Percentiles rank a stretch among this genome's conserved stretches.
phyloP scores from a whole-genome alignment of 2,797 vertebrate species.

The Crypturellus tataupa region DNA sequence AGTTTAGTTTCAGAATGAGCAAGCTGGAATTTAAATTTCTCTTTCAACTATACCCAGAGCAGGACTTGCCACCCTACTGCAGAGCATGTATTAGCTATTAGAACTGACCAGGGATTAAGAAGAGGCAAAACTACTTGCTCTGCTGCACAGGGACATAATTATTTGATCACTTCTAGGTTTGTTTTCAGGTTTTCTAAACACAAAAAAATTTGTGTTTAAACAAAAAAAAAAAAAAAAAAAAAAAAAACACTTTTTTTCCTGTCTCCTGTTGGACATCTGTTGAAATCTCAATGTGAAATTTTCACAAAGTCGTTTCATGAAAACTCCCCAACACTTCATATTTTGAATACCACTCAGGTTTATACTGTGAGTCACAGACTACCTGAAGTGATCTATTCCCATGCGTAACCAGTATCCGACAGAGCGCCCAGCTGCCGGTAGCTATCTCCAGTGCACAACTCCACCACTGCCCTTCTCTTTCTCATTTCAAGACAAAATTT shows the following conservation, averaged over 20 bases:
- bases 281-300: neutral
- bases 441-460: neutral
- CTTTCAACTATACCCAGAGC: neutral
- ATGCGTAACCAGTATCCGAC: fast-evolving
- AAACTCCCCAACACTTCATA: neutral
- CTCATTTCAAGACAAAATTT: neutral
- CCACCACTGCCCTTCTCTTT: neutral
- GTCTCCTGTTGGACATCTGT: neutral
- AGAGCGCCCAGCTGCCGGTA: neutral
- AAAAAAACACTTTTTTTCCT: neutral
- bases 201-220: neutral
- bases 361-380: neutral
- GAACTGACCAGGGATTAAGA: neutral
- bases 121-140: neutral
- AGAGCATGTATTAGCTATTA: neutral
- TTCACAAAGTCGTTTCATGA: neutral
- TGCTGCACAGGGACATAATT: neutral
- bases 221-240: too few species aligned
- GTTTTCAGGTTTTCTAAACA: neutral
- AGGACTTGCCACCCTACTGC: neutral
- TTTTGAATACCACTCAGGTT: neutral
- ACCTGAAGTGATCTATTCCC: neutral
- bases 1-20: neutral
- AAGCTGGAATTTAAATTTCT: neutral
- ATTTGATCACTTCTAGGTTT: neutral